Evolutionary conservation across 2,113 vertebrate species (phyloP).

Genomic region (Podarcis raffonei): DNA sequence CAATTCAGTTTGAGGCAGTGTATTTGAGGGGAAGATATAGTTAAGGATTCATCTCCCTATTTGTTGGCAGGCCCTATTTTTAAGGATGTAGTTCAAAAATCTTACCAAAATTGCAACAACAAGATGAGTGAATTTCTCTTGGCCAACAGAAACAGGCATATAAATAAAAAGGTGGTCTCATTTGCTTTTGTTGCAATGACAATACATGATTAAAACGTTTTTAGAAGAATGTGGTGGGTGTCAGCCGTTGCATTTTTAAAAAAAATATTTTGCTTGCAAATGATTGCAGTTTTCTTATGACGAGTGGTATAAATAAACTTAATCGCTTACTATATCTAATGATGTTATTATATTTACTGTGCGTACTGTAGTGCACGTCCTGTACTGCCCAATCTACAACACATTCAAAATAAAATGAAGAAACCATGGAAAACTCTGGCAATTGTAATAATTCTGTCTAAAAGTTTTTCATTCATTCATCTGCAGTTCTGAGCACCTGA

Average conservation of each 20-base stretch:
- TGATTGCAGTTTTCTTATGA: not conserved
- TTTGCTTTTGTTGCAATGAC: not conserved
- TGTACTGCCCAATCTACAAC: too few species aligned
- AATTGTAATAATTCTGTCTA: conserved; percentile 47
- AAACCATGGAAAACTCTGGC: not conserved
- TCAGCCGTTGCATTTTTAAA: too few species aligned
- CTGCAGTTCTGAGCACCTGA: not conserved
- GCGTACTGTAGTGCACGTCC: too few species aligned
- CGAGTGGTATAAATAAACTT: not conserved
- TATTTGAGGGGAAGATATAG: not conserved
- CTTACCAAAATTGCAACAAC: not conserved
- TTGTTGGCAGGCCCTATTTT: not conserved
- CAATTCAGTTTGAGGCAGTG: not conserved
- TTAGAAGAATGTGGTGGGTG: not conserved
- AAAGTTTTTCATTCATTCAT: conserved; percentile 35
- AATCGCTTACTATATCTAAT: not conserved
- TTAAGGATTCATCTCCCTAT: not conserved
- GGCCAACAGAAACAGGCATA: not conserved
- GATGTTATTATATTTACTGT: not conserved
- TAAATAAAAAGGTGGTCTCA: not conserved
- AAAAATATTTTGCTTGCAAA: not conserved
- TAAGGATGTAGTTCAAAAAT: not conserved
- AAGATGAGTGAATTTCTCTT: not conserved
- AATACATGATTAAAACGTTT: not conserved
- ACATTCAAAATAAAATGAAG: not conserved